Percentiles rank a stretch among this genome's conserved stretches.
Conservation (phyloP, 2,113 vertebrate species). For the Osmerus mordax region DNA sequence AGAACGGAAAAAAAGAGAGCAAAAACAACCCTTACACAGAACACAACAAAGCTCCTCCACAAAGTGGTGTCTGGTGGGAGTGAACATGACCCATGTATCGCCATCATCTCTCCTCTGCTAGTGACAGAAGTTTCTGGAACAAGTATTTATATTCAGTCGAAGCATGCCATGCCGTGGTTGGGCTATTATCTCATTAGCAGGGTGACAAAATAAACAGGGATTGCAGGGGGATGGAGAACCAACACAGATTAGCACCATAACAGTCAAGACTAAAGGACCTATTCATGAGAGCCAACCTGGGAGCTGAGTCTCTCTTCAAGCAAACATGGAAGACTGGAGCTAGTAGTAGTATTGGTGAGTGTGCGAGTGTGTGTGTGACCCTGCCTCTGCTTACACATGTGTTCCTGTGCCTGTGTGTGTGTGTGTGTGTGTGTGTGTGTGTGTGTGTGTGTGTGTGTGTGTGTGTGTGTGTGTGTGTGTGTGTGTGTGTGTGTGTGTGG, state of each 20-base stretch:
- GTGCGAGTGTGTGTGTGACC: not conserved
- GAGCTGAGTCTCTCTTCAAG: no score
- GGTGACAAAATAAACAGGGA: not conserved
- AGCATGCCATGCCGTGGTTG: not conserved
- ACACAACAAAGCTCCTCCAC: no score
- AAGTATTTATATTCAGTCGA: not conserved
- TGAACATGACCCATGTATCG: not conserved
- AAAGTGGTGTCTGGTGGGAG: not conserved
- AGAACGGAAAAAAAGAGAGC: not conserved
- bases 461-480: not conserved
- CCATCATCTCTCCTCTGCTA: not conserved
- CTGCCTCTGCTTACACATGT: not conserved
- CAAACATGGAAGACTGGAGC: no score
- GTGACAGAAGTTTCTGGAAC: not conserved
- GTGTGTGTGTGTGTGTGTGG: not conserved
- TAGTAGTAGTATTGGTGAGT: not conserved
- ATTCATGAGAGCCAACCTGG: no score
- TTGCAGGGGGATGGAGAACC: not conserved
- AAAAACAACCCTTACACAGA: not conserved
- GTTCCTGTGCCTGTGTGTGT: no score
- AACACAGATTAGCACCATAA: slow-evolving; percentile 3
- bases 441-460: not conserved
- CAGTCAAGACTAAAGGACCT: not conserved
- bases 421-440: not conserved
- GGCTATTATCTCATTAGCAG: not conserved